Percentiles rank a stretch among this genome's conserved stretches.
phyloP scores from a whole-genome alignment of 2,113 vertebrate species.

The Nannobrachium achirus region DNA sequence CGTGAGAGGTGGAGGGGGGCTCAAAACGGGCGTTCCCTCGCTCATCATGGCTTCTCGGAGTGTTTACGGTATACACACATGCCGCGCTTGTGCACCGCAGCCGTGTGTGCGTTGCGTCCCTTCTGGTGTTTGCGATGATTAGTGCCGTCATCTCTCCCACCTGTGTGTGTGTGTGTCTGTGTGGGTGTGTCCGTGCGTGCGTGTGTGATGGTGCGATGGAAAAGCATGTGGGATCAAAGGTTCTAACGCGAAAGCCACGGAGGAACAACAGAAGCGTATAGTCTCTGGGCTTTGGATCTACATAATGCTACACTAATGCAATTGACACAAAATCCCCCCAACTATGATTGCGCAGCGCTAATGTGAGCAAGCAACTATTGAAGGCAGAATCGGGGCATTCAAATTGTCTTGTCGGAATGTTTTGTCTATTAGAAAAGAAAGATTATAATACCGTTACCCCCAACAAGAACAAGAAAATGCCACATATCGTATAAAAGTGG shows the following conservation, averaged over 20 bases:
- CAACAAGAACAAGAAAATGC: conserved; percentile 66
- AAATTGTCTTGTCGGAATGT: conserved; percentile 52
- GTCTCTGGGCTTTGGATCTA: conserved; percentile 48
- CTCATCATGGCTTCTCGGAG: conserved; percentile 48
- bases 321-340: conserved; percentile 34
- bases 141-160: conserved; percentile 40
- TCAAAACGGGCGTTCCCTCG: conserved; percentile 15
- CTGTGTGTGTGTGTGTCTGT: neutral
- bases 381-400: conserved; percentile 49
- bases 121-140: conserved; percentile 42
- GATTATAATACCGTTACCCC: neutral
- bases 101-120: conserved; percentile 29
- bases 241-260: conserved; percentile 36
- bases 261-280: conserved; percentile 23
- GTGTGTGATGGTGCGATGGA: conserved; percentile 55
- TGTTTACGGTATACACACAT: conserved; percentile 32
- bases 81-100: conserved; percentile 36
- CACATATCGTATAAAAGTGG: conserved; percentile 82
- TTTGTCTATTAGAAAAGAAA: conserved; percentile 38
- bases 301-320: conserved; percentile 17
- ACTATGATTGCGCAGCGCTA: conserved; percentile 64
- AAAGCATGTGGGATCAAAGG: conserved; percentile 49
- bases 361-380: conserved; percentile 43
- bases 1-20: conserved; percentile 19
- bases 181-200: conserved; percentile 43